Evolutionary conservation across 2,797 vertebrate species (phyloP).

Genomic region (Schizothorax lantsangensis): DNA sequence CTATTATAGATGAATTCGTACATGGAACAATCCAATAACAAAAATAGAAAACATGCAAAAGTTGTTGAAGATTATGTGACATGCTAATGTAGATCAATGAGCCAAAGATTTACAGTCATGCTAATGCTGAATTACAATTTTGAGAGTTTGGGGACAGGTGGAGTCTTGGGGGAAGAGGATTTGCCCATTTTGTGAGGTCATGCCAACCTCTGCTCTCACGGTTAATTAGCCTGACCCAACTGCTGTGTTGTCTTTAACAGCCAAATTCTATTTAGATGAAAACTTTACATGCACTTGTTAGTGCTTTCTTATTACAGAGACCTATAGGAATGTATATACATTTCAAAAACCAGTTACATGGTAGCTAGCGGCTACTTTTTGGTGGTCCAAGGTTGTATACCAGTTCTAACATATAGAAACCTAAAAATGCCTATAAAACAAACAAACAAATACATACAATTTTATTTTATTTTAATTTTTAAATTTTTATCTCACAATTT

Average conservation of each 20-base stretch:
- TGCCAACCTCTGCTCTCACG: slow-evolving; percentile 38
- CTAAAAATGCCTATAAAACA: not conserved
- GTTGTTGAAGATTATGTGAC: not conserved
- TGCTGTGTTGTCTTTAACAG: slow-evolving; percentile 29
- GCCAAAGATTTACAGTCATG: not conserved
- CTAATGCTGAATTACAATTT: too few species aligned
- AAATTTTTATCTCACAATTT: too few species aligned
- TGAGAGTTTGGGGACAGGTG: not conserved
- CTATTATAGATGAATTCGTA: not conserved
- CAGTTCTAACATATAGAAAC: not conserved
- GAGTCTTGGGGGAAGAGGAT: not conserved
- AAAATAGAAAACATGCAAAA: not conserved
- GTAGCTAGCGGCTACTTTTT: not conserved
- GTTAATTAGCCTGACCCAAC: slow-evolving; percentile 59
- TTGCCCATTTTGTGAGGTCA: not conserved
- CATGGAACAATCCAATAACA: not conserved
- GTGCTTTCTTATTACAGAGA: not conserved
- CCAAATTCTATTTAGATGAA: not conserved
- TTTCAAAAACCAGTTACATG: not conserved
- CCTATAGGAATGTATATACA: not conserved
- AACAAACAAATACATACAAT: too few species aligned
- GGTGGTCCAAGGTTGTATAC: not conserved
- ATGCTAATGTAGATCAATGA: slow-evolving; percentile 21
- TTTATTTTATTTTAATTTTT: too few species aligned
- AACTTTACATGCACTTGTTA: not conserved